Conservation (phyloP, 2,113 vertebrate species). For the Takifugu flavidus region DNA sequence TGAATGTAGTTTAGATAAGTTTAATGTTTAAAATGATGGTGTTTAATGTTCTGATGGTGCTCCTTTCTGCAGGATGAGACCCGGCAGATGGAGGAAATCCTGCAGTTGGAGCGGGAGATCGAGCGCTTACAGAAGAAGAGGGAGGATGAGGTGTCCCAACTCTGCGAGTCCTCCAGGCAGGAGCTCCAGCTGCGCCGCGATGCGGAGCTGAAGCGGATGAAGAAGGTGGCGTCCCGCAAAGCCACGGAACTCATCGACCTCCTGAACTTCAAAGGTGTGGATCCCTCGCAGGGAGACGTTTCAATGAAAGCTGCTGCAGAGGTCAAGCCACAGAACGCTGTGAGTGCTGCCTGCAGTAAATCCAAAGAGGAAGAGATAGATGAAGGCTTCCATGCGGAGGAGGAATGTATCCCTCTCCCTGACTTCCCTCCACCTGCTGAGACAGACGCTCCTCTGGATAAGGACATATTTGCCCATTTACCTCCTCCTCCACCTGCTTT, state of each 20-base stretch:
- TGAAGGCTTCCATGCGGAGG: slow-evolving; percentile 84
- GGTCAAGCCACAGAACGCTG: slow-evolving; percentile 60
- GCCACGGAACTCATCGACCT: slow-evolving; percentile 86
- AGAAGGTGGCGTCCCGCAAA: slow-evolving; percentile 85
- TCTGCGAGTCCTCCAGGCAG: slow-evolving; percentile 80
- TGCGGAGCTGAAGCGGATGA: slow-evolving; percentile 83
- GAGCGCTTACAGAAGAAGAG: slow-evolving; percentile 86
- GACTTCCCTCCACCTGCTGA: slow-evolving; percentile 73
- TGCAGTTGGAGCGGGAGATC: slow-evolving; percentile 87
- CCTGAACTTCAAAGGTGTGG: slow-evolving; percentile 81
- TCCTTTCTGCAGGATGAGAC: slow-evolving; percentile 68
- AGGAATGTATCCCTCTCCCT: slow-evolving; percentile 76
- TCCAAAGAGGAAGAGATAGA: slow-evolving; percentile 81
- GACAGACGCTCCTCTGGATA: slow-evolving; percentile 62
- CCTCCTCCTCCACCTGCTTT: slow-evolving; percentile 77
- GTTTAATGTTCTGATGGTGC: neutral
- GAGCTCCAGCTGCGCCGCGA: slow-evolving; percentile 83
- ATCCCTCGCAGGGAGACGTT: slow-evolving; percentile 45
- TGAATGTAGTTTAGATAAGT: too few relatives aligned
- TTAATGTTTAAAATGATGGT: too few relatives aligned
- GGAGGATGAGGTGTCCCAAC: slow-evolving; percentile 82
- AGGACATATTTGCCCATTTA: slow-evolving; percentile 72
- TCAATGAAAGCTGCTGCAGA: slow-evolving; percentile 22
- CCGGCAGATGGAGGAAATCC: slow-evolving; percentile 89
- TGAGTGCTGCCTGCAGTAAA: slow-evolving; percentile 59